Base-by-base conservation (phyloP, 2,113 vertebrate species). In the Chionomys nivalis region DNA sequence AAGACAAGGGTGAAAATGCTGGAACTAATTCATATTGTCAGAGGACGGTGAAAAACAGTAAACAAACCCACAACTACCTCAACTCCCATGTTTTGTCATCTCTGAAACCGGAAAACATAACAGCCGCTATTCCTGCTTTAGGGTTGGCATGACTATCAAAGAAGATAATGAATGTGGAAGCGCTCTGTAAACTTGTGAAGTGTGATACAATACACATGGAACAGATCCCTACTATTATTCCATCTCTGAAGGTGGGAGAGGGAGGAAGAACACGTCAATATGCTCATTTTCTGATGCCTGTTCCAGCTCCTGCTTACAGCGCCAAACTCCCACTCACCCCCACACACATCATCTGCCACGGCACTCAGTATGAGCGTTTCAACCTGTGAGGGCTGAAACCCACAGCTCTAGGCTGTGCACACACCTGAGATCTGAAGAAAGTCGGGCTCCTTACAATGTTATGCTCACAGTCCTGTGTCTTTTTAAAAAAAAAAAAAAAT, bases 191-290 rank as follows among this genome's bases (percentile, higher is more conserved):
- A 96, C 94, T 96, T 85, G 94, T 96, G 90, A 95, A 94, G 95
- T 26, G 49, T 96, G 96, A 96, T 98, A 97, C 21, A 93, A 91
- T 96, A 98, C 97, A 98, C 96, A 97, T 21, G 77, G 95, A 96
- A 98, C 0, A 1, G 92, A 97, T 96, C 95, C 81, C 95, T 96
- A 90, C 95, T 94, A 97, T 98, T 97, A 97, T 95, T 96, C 95
- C 86, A 96, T 96, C 95, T 90, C 19, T 72, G 85, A 83, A 96
- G 88, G 85, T 94, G 88, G 81, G 72, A 96, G 85, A 95, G 16
- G 92, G 66, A 98, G 95, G 95, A 96, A 76, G 33, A 96, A 72
- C 70, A 21, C 10, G 1, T 96, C 96, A 97, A 90, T 93, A 68
- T 52, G 58, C 96, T 95, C 66, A 44, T 96, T 95, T 93, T 93